phyloP scores from a whole-genome alignment of 1,140 invertebrate species.

The Drosophila trapezifrons region DNA sequence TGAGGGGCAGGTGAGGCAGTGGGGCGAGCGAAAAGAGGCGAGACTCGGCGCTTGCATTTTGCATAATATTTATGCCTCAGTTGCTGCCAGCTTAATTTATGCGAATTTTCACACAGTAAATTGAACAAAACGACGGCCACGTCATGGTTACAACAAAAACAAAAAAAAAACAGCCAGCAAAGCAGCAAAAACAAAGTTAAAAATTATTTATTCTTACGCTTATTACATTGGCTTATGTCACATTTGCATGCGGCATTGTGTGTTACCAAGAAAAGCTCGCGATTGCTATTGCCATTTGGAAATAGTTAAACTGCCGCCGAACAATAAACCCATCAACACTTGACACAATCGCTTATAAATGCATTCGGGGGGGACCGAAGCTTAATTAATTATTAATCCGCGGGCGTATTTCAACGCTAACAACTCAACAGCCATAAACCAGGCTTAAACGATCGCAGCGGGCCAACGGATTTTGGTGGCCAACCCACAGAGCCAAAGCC shows the following conservation, averaged over 20 bases:
- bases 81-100: slow-evolving; percentile 70
- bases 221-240: slow-evolving; percentile 71
- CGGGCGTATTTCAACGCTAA: slow-evolving; percentile 70
- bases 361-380: slow-evolving; percentile 62
- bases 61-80: slow-evolving; percentile 78
- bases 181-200: slow-evolving; percentile 15
- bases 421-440: slow-evolving; percentile 46
- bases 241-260: slow-evolving; percentile 64
- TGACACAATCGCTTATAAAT: slow-evolving; percentile 80
- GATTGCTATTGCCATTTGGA: slow-evolving; percentile 49
- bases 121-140: slow-evolving; percentile 74
- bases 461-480: slow-evolving; percentile 16
- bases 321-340: slow-evolving; percentile 80
- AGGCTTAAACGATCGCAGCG: slow-evolving; percentile 44
- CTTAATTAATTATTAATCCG: slow-evolving; percentile 79
- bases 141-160: slow-evolving; percentile 37
- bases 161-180: not conserved
- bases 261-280: slow-evolving; percentile 43
- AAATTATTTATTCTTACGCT: slow-evolving; percentile 81
- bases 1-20: slow-evolving; percentile 5
- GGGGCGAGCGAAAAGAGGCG: not conserved
- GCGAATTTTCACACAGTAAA: slow-evolving; percentile 82
- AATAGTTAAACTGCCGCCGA: slow-evolving; percentile 25
- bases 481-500: slow-evolving; percentile 7
- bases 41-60: slow-evolving; percentile 65